A percentile compares a stretch with the other conserved stretches of the same genome.
Evolutionary conservation across 2,888 invertebrate genomes (phyloP).

Genomic region (Sericinus montela): DNA sequence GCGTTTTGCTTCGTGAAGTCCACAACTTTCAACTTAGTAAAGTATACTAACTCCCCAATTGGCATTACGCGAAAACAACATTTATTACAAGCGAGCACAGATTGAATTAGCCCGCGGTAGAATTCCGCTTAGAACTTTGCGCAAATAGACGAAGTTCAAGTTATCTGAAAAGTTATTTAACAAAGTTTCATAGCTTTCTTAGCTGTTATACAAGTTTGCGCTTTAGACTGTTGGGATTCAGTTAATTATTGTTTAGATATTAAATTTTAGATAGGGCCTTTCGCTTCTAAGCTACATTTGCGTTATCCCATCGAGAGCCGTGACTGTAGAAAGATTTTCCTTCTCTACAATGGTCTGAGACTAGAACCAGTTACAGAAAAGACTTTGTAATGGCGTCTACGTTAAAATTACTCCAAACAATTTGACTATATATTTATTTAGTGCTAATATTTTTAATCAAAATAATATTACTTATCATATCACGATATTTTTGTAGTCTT

Average conservation of each 20-base stretch:
- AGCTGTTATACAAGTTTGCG: slow-evolving; percentile 57
- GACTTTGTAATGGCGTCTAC: slow-evolving; percentile 73
- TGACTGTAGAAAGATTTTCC: slow-evolving; percentile 79
- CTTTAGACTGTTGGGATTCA: slow-evolving; percentile 55
- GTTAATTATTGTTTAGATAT: slow-evolving; percentile 58
- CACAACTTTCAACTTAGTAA: slow-evolving; percentile 68
- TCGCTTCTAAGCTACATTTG: slow-evolving; percentile 44
- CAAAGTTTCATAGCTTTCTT: slow-evolving; percentile 79
- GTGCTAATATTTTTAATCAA: too few species aligned
- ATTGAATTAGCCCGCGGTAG: slow-evolving; percentile 73
- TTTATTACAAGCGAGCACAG: slow-evolving; percentile 76
- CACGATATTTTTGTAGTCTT: too few species aligned
- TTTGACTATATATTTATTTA: too few species aligned
- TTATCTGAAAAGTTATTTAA: slow-evolving; percentile 80
- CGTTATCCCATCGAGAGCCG: slow-evolving; percentile 79
- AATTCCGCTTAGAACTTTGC: slow-evolving; percentile 74
- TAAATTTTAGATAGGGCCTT: slow-evolving; percentile 47
- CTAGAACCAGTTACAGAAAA: slow-evolving; percentile 67
- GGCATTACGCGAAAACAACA: slow-evolving; percentile 76
- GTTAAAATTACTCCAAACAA: slow-evolving; percentile 43
- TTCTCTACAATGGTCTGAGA: slow-evolving; percentile 76
- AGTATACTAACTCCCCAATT: slow-evolving; percentile 68
- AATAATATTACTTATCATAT: too few species aligned
- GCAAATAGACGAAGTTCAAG: slow-evolving; percentile 76
- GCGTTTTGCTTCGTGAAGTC: slow-evolving; percentile 79